These are phyloP conservation scores for Macropus fuliginosus DNA, from an alignment of 2,797 vertebrate species.

Conservation along the genomic window DNA sequence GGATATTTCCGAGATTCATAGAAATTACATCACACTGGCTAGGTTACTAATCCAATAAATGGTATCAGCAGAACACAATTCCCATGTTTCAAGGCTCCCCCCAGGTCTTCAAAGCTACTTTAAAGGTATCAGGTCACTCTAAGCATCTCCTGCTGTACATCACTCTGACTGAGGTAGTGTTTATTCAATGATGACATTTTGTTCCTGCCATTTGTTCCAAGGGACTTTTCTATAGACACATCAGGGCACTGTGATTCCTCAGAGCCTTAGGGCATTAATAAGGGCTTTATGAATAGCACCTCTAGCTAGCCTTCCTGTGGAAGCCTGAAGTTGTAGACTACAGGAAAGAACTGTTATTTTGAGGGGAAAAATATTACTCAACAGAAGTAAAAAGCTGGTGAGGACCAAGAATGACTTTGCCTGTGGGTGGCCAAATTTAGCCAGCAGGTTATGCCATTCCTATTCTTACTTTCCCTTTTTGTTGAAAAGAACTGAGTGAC, in stretches of 20 bases:
- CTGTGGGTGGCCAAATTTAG: neutral
- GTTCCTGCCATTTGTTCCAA: conserved; percentile 1
- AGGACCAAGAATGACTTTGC: neutral
- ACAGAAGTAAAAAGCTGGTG: neutral
- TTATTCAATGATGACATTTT: neutral
- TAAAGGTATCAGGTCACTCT: neutral
- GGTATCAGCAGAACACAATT: neutral
- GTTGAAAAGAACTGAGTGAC: neutral
- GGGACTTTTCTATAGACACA: neutral
- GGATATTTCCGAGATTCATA: neutral
- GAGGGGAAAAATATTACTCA: neutral
- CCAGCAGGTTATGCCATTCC: neutral
- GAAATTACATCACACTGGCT: neutral
- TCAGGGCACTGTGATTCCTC: neutral
- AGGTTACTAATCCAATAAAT: neutral
- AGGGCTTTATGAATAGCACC: neutral
- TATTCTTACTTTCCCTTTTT: neutral
- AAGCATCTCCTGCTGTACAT: neutral
- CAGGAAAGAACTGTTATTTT: neutral
- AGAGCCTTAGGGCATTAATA: neutral
- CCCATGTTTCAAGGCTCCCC: neutral
- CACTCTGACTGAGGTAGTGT: neutral
- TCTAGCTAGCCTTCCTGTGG: neutral
- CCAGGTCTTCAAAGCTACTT: neutral
- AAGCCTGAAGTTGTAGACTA: neutral